Percentiles rank a stretch among this genome's conserved stretches.
phyloP scores from a whole-genome alignment of 2,113 vertebrate species.

The Sylvilagus bachmani region DNA sequence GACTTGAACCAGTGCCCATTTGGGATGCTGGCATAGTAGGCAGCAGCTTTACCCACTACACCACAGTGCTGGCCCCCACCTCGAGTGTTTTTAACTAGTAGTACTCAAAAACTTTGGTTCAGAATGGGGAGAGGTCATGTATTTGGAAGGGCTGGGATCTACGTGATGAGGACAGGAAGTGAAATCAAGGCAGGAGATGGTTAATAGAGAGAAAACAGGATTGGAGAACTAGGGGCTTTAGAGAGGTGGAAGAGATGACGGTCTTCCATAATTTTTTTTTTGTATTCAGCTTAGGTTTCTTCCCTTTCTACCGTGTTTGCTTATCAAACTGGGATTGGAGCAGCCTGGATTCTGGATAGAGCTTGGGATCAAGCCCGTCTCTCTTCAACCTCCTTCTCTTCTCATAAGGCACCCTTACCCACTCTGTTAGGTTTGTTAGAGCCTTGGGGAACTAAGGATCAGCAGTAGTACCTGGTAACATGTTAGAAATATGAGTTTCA shows the following conservation, averaged over 20 bases:
- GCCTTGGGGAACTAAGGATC: conserved; percentile 25
- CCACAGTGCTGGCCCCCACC: not conserved
- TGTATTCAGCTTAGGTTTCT: not conserved
- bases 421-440: conserved; percentile 2
- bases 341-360: conserved; percentile 27
- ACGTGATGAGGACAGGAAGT: not conserved
- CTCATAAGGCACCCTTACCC: not conserved
- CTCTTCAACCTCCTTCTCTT: not conserved
- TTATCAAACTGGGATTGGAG: conserved; percentile 14
- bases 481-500: conserved; percentile 50
- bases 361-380: not conserved
- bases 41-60: too few species aligned
- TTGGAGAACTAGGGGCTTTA: not conserved
- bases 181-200: not conserved
- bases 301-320: not conserved
- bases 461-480: not conserved
- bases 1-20: too few species aligned
- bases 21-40: too few species aligned
- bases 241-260: not conserved
- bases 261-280: conserved; percentile 44
- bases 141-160: conserved; percentile 25
- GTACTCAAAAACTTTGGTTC: conserved; percentile 47
- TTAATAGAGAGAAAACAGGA: conserved; percentile 3
- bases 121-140: conserved; percentile 38
- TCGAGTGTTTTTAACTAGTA: conserved; percentile 12